These are phyloP conservation scores for Diplolepis rosae DNA, from an alignment of 2,888 invertebrate genomes.

Conservation along the genomic window DNA sequence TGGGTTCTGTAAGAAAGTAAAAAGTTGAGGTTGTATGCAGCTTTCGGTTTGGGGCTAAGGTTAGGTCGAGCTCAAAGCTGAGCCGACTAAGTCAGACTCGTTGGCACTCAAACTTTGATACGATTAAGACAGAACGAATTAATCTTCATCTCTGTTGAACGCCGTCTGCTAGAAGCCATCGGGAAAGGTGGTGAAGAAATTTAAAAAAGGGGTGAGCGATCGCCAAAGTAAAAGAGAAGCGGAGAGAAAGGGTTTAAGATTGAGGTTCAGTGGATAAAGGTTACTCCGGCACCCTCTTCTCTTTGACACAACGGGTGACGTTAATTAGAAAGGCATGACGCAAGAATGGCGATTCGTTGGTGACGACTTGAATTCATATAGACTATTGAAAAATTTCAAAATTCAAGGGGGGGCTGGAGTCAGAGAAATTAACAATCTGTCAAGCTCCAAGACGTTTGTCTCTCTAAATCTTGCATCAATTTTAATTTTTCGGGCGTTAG, in stretches of 20 bases:
- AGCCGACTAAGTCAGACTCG: slow-evolving; percentile 58
- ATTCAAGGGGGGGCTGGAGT: slow-evolving; percentile 1
- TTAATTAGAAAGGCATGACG: slow-evolving; percentile 68
- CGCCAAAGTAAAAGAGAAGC: slow-evolving; percentile 58
- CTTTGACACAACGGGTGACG: slow-evolving; percentile 58
- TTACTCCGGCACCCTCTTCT: slow-evolving; percentile 52
- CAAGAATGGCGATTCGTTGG: slow-evolving; percentile 34
- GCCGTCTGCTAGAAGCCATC: slow-evolving; percentile 62
- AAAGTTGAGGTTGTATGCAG: slow-evolving; percentile 53
- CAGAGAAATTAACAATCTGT: slow-evolving; percentile 11
- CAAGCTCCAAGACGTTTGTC: background rate
- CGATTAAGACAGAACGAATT: slow-evolving; percentile 74
- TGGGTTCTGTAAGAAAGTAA: slow-evolving; percentile 52
- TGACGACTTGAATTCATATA: slow-evolving; percentile 30
- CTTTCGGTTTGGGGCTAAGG: slow-evolving; percentile 35
- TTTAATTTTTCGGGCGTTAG: background rate
- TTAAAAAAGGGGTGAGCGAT: slow-evolving; percentile 62
- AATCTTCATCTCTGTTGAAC: slow-evolving; percentile 71
- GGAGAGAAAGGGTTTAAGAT: slow-evolving; percentile 48
- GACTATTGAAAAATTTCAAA: slow-evolving; percentile 12
- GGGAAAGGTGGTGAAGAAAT: slow-evolving; percentile 56
- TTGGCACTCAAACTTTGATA: slow-evolving; percentile 72
- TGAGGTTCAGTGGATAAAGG: slow-evolving; percentile 52
- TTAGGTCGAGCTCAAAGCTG: slow-evolving; percentile 56
- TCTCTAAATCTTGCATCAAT: slow-evolving; percentile 3